A percentile compares a stretch with the other conserved stretches of the same genome.
phyloP scores from a whole-genome alignment of 2,797 vertebrate genomes.

The Pseudomugil tenellus region DNA sequence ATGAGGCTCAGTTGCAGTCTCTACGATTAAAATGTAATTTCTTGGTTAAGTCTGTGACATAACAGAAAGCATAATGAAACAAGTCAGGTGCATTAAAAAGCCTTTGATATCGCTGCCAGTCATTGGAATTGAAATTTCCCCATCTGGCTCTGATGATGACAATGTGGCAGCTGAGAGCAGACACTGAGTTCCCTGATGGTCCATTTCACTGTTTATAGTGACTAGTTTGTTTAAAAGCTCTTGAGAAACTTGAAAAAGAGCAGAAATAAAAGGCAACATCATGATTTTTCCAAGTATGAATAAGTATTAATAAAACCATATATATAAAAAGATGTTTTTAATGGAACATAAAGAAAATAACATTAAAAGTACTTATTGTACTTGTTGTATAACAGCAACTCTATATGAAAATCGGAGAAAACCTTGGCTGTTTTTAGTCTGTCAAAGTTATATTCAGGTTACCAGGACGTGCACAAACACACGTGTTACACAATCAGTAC shows the following conservation, averaged over 20 bases:
- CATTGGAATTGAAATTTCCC: slow-evolving; percentile 6
- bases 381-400: slow-evolving; percentile 5
- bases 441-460: slow-evolving; percentile 65
- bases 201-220: slow-evolving; percentile 1
- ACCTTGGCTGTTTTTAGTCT: slow-evolving; percentile 25
- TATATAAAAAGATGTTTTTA: background rate
- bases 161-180: background rate
- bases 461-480: slow-evolving; percentile 36
- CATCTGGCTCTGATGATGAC: background rate
- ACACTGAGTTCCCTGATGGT: background rate
- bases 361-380: background rate
- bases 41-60: background rate
- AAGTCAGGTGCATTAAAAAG: background rate
- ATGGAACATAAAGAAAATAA: background rate
- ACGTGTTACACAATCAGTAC: slow-evolving; percentile 10
- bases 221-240: background rate
- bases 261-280: background rate
- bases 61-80: background rate
- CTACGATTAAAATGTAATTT: background rate
- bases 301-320: background rate
- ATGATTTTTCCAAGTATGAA: background rate
- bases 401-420: slow-evolving; percentile 15
- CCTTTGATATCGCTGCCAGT: background rate
- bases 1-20: background rate
- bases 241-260: background rate